Percentiles rank a stretch among this genome's conserved stretches.
Conservation (phyloP, 1,140 invertebrate species). For the Eriocheir sinensis region DNA sequence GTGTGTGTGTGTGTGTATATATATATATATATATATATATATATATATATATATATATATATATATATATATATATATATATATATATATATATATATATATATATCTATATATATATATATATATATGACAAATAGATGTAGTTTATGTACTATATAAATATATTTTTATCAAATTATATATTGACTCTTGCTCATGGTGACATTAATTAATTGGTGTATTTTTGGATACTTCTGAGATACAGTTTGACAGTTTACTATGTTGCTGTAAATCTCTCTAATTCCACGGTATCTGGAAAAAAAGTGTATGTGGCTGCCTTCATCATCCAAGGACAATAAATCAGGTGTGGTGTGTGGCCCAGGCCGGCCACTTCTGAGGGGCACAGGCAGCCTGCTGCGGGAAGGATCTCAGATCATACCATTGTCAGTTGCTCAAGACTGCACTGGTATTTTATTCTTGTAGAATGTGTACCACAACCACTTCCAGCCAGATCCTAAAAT, state of each 20-base stretch:
- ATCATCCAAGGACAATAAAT: no score
- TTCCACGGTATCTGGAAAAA: no score
- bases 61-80: neutral
- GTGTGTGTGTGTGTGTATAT: neutral
- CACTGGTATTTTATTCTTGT: neutral
- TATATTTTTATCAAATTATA: neutral
- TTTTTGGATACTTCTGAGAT: neutral
- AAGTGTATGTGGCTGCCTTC: no score
- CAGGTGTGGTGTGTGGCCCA: no score
- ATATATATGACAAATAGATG: neutral
- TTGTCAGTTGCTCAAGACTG: constrained; percentile 1
- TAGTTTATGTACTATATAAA: neutral
- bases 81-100: neutral
- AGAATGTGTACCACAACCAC: neutral
- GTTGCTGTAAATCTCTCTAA: no score
- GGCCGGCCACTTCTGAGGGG: neutral
- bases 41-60: constrained; percentile 3
- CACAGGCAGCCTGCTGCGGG: neutral
- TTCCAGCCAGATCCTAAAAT: neutral
- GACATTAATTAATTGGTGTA: constrained; percentile 8
- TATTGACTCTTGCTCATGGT: neutral
- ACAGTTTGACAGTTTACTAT: neutral
- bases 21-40: neutral
- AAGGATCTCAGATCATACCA: neutral
- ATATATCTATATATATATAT: neutral